Evolutionary conservation across 2,888 invertebrate species (phyloP), one percentile per base, ranked within the genome.

Genomic region (Cheilosia grossa): DNA sequence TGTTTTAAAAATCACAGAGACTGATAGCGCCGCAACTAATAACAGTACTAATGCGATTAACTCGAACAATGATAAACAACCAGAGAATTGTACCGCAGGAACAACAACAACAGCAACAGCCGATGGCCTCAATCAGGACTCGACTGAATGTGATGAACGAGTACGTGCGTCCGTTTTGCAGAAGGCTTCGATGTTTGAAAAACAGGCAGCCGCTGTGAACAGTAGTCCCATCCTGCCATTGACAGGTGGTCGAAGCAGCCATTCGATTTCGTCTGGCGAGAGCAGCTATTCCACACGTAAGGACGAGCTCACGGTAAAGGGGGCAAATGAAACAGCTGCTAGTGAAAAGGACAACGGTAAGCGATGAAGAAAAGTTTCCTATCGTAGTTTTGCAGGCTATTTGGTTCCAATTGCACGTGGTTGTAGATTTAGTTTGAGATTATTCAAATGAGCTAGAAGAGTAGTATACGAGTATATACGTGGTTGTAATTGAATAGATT

Each of bases 121-220:
- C 42, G 51, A 67, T 83, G 75, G 70, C 59, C 63, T 74, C 30
- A 87, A 87, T 66, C 73, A 80, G 59, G 86, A 86, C 56, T 80
- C 67, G 17, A 78, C 37, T 56, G 91, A 91, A 78, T 88, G 90
- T 69, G 92, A 92, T 83, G 91, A 91, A 58, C 90, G 91, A 64
- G 91, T 91, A 4, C 89, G 91, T 24, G 92, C 92, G 59, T 92
- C 92, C 1, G 92, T 92, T 17, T 86, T 92, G 59, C 92, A 92
- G 79, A 92, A 92, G 88, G 91, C 91, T 24, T 92, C 92, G 27
- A 91, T 92, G 92, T 92, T 92, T 87, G 92, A 92, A 87, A 91
- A 91, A 87, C 90, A 90, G 87, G 91, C 92, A 40, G 90, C 91
- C 19, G 90, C 91, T 9, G 90, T 89, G 2, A 85, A 85, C 53